Percentiles rank a stretch among this genome's conserved stretches.
Conservation (phyloP, 2,113 vertebrate genomes). For the Serilophus lunatus region DNA sequence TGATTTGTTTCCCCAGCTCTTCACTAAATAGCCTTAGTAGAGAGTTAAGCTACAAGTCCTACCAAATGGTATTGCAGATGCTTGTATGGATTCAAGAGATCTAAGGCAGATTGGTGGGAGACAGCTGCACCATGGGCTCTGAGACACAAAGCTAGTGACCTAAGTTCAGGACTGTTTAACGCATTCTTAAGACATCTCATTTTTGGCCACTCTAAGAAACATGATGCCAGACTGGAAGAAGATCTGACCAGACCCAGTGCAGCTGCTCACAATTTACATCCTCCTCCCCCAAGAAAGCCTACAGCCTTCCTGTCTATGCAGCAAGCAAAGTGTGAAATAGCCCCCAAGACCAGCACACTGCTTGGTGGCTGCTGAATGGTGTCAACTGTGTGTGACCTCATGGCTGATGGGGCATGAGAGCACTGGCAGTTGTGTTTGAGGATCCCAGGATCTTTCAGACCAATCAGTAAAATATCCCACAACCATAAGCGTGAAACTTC, state of each 20-base stretch:
- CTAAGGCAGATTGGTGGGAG: neutral
- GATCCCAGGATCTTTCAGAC: neutral
- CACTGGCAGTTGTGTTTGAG: neutral
- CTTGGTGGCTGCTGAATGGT: accelerated
- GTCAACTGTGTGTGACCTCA: accelerated
- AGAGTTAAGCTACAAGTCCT: neutral
- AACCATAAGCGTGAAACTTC: neutral
- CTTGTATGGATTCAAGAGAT: neutral
- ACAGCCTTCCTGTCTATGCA: neutral
- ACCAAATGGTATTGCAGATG: neutral
- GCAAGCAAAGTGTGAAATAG: accelerated
- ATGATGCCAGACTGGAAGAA: neutral
- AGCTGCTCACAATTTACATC: neutral
- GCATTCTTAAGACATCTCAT: neutral
- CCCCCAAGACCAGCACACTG: neutral
- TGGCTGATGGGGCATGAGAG: neutral
- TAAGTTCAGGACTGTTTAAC: neutral
- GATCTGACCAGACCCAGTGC: accelerated
- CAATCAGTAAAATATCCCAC: neutral
- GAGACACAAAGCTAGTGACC: neutral
- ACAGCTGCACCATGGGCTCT: neutral
- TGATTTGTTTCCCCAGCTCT: neutral
- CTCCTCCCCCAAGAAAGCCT: neutral
- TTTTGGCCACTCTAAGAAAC: neutral
- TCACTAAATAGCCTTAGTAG: neutral